A percentile compares a stretch with the other conserved stretches of the same genome.
phyloP scores from a whole-genome alignment of 2,113 vertebrate genomes.

The Ranitomeya imitator region DNA sequence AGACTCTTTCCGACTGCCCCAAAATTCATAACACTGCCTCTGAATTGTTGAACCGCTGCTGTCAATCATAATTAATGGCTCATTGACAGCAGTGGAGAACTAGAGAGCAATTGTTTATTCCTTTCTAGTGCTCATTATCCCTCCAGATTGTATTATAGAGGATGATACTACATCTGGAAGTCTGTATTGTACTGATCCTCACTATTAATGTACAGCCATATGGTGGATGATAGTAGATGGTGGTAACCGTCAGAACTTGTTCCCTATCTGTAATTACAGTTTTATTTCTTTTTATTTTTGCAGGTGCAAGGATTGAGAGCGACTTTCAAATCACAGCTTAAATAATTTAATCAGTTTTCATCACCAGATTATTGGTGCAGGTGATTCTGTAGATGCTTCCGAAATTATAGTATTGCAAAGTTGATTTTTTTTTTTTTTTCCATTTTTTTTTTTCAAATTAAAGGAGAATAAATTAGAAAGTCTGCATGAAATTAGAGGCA shows the following conservation, averaged over 20 bases:
- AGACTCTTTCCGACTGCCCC: neutral
- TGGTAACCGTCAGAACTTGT: neutral
- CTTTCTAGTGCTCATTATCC: neutral
- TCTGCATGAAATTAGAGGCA: too few species aligned
- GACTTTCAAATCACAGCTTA: neutral
- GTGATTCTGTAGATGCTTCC: neutral
- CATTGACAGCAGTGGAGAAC: neutral
- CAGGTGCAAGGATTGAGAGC: neutral
- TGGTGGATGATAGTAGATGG: neutral
- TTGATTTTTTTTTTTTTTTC: neutral
- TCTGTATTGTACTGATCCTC: neutral
- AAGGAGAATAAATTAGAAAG: too few species aligned
- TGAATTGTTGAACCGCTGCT: neutral
- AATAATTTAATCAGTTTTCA: neutral
- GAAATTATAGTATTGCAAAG: neutral
- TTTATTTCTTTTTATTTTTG: neutral
- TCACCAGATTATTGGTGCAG: neutral
- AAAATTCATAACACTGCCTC: neutral
- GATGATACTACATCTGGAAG: neutral
- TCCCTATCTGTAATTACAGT: neutral
- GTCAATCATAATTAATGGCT: neutral
- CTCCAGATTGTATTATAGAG: neutral
- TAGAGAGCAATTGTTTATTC: neutral
- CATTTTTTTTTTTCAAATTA: neutral
- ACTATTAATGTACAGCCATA: neutral